Evolutionary conservation across 2,888 invertebrate genomes (phyloP), one percentile per base, ranked within the genome.

Genomic region (Agrochola circellaris): DNA sequence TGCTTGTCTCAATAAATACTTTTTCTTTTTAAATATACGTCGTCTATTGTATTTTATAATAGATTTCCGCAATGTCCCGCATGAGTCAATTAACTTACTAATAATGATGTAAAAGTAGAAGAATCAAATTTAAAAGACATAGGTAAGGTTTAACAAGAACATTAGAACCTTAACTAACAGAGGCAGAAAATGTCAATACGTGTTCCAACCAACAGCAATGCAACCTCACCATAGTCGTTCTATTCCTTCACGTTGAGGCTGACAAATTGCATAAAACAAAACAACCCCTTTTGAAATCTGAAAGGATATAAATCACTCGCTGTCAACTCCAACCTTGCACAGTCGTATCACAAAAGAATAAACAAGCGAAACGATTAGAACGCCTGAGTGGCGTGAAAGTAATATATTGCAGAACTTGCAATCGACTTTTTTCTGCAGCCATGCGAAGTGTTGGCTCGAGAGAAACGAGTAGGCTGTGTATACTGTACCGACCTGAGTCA

Each of bases 381-480:
- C 85, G 90, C 86, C 76, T 87, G 91, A 91, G 88, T 88, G 89
- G 89, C 89, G 88, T 85, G 85, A 89, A 88, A 88, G 91, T 92
- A 91, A 92, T 93, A 92, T 92, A 93, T 92, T 85, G 90, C 85
- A 80, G 75, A 89, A 91, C 88, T 91, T 91, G 89, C 91, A 90
- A 91, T 91, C 84, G 89, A 82, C 69, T 89, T 92, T 91, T 91
- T 90, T 90, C 83, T 87, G 85, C 83, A 75, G 77, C 58, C 48
- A 45, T 77, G 48, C 15, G 64, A 51, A 71, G 70, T 76, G 65
- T 81, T 83, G 75, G 71, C 60, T 72, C 20, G 56, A 69, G 56
- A 69, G 23, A 45, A 62, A 60, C 58, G 58, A 77, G 15, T 42
- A 45, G 34, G 51, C 1, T 61, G 34, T 45, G 8, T 23, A 30